Evolutionary conservation across 2,888 invertebrate species (phyloP).

Genomic region (Barypeithes pellucidus): DNA sequence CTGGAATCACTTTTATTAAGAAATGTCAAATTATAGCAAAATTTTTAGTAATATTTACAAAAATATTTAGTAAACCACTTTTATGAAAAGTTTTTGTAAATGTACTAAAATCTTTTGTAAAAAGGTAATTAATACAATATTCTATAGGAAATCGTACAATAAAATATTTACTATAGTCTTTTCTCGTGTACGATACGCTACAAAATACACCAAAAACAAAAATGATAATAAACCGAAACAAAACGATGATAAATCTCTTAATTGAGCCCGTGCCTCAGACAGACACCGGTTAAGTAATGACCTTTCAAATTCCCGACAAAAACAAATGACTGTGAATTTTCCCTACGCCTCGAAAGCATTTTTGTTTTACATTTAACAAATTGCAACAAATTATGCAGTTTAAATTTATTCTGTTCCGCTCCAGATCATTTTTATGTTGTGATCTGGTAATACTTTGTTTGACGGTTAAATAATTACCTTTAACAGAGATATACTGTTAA

Average conservation of each 20-base stretch:
- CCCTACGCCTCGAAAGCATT: slow-evolving; percentile 30
- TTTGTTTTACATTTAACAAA: slow-evolving; percentile 32
- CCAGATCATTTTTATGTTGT: slow-evolving; percentile 13
- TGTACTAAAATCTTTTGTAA: too few relatives aligned
- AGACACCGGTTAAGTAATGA: slow-evolving; percentile 32
- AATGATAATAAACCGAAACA: slow-evolving; percentile 11
- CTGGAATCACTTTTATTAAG: too few relatives aligned
- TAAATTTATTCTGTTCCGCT: slow-evolving; percentile 23
- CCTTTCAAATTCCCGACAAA: slow-evolving; percentile 35
- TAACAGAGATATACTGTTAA: neutral
- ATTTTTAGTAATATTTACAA: too few relatives aligned
- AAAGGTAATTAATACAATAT: too few relatives aligned
- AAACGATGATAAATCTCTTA: slow-evolving; percentile 35
- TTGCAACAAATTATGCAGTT: slow-evolving; percentile 29
- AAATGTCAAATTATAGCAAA: too few relatives aligned
- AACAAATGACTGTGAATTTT: slow-evolving; percentile 33
- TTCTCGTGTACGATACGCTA: too few relatives aligned
- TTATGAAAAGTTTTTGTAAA: too few relatives aligned
- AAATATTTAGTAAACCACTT: too few relatives aligned
- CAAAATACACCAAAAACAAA: neutral
- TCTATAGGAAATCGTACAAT: too few relatives aligned
- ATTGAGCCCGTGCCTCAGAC: slow-evolving; percentile 30
- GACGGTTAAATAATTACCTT: slow-evolving; percentile 2
- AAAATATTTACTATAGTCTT: too few relatives aligned
- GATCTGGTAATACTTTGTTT: slow-evolving; percentile 13